Conservation (phyloP, 2,888 invertebrate species). For the Drosophila colorata region DNA sequence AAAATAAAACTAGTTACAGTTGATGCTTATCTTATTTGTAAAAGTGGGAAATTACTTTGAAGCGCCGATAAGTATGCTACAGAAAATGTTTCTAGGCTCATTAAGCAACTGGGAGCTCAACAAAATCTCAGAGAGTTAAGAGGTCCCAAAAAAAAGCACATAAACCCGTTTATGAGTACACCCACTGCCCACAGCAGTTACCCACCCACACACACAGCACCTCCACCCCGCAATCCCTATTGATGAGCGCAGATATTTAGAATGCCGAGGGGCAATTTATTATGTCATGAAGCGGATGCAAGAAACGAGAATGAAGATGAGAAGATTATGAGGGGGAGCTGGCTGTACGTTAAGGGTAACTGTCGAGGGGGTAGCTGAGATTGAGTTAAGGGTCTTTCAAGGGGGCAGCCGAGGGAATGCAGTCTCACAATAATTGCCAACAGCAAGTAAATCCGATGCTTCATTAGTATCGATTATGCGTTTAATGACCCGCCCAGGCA, state of each 20-base stretch:
- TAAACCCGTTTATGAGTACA: constrained; percentile 65
- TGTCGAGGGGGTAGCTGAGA: not conserved
- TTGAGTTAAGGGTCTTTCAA: not conserved
- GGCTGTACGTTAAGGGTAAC: not conserved
- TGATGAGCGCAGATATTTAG: constrained; percentile 65
- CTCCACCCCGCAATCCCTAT: constrained; percentile 16
- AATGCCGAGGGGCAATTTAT: constrained; percentile 66
- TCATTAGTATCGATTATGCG: constrained; percentile 77
- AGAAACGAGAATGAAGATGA: constrained; percentile 23
- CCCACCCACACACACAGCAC: not conserved
- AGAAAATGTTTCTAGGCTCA: constrained; percentile 60
- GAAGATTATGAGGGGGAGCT: not conserved
- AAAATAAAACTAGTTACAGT: constrained; percentile 22
- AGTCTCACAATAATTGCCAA: constrained; percentile 72
- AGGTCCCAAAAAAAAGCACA: constrained; percentile 28
- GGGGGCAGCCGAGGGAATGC: constrained; percentile 26
- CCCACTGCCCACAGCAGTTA: not conserved
- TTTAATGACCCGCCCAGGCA: constrained; percentile 64
- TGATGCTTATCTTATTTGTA: not conserved
- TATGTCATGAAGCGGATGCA: constrained; percentile 62
- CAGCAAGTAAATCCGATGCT: constrained; percentile 73
- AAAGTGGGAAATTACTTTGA: constrained; percentile 3
- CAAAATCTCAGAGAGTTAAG: constrained; percentile 30
- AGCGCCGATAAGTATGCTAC: constrained; percentile 49
- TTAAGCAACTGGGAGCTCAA: constrained; percentile 57